phyloP scores from a whole-genome alignment of 2,113 vertebrate genomes.

The Indri indri region DNA sequence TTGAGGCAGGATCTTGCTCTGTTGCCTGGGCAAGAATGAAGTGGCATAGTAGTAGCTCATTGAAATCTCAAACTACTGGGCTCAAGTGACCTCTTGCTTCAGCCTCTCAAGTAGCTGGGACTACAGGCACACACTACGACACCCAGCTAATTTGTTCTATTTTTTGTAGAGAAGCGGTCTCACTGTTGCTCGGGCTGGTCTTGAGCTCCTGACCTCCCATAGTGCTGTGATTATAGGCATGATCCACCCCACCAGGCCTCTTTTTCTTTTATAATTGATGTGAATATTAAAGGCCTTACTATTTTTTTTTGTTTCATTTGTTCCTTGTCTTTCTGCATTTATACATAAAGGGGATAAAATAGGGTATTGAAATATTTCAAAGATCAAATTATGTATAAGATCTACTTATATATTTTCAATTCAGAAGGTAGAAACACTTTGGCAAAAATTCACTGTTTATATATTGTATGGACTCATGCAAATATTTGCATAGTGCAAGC shows the following conservation, averaged over 20 bases:
- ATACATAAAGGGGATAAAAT: not conserved
- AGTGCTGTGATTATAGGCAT: too few relatives aligned
- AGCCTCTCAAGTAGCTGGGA: too few relatives aligned
- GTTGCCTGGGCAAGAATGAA: too few relatives aligned
- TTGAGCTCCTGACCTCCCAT: too few relatives aligned
- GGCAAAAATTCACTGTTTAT: not conserved
- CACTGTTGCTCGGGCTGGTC: too few relatives aligned
- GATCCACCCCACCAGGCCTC: not conserved
- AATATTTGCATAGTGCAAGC: not conserved
- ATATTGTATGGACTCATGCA: not conserved
- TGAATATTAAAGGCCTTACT: not conserved
- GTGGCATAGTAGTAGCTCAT: too few relatives aligned
- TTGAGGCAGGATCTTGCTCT: too few relatives aligned
- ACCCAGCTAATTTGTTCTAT: too few relatives aligned
- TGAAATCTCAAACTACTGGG: too few relatives aligned
- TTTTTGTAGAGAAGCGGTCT: too few relatives aligned
- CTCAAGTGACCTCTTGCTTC: too few relatives aligned
- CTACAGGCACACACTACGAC: too few relatives aligned
- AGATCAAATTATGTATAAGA: not conserved
- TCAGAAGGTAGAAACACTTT: not conserved
- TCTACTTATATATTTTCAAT: not conserved
- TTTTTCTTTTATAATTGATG: not conserved
- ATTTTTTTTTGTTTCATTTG: not conserved
- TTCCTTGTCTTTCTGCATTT: not conserved
- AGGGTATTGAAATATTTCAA: not conserved